These are phyloP conservation scores for Anagrus nilaparvatae DNA, from an alignment of 1,140 invertebrate species.

Conservation along the genomic window DNA sequence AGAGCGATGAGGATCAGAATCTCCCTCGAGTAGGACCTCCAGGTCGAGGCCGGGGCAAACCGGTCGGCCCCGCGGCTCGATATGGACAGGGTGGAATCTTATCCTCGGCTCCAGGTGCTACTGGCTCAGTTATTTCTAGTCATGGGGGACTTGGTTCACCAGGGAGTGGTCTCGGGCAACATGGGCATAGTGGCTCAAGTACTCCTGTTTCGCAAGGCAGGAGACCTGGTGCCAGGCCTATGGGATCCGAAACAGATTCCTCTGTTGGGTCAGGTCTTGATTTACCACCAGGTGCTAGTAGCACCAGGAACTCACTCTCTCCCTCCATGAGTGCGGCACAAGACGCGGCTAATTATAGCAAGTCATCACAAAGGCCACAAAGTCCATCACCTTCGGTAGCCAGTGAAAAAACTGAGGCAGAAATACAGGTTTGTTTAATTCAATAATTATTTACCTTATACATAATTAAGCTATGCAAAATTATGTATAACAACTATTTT, in stretches of 20 bases:
- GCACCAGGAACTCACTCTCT: conserved; percentile 51
- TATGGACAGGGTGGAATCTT: conserved; percentile 22
- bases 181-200: conserved; percentile 19
- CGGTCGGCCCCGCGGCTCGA: conserved; percentile 26
- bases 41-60: conserved; percentile 26
- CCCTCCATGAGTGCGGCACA: conserved; percentile 53
- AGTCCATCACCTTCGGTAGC: conserved; percentile 74
- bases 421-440: conserved; percentile 45
- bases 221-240: conserved; percentile 26
- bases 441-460: no score
- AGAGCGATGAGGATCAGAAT: conserved; percentile 73
- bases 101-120: conserved; percentile 20
- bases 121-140: conserved; percentile 21
- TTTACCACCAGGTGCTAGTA: conserved; percentile 37
- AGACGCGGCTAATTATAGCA: conserved; percentile 50
- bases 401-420: conserved; percentile 65
- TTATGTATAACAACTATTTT: no score
- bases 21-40: conserved; percentile 37
- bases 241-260: neutral
- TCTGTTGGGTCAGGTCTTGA: conserved; percentile 33
- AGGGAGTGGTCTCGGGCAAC: conserved; percentile 36
- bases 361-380: conserved; percentile 63
- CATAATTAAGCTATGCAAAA: no score
- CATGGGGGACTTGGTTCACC: conserved; percentile 39
- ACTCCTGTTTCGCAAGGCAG: conserved; percentile 35